phyloP scores from a whole-genome alignment of 1,140 invertebrate species.

The Drosophila virilis region DNA sequence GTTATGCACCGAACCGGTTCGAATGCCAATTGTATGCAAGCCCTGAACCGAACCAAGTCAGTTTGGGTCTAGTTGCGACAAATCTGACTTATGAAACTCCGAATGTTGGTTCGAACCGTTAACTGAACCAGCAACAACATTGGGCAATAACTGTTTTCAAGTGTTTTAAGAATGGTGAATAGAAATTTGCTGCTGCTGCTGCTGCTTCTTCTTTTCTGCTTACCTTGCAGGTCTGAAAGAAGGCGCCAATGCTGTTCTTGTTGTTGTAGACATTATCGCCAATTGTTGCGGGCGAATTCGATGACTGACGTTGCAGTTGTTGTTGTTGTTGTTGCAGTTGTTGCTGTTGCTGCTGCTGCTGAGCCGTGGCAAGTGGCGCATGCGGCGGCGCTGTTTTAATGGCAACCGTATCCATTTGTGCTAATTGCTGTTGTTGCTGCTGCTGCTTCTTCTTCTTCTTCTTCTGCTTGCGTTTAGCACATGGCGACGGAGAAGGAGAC shows the following conservation, averaged over 20 bases:
- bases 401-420: constrained; percentile 77
- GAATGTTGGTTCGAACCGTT: no score
- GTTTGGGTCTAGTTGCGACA: no score
- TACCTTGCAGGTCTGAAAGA: constrained; percentile 84
- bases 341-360: constrained; percentile 43
- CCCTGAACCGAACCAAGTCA: no score
- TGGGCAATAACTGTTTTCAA: no score
- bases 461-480: constrained; percentile 11
- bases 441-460: constrained; percentile 14
- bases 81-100: no score
- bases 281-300: constrained; percentile 52
- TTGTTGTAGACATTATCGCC: constrained; percentile 37
- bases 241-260: constrained; percentile 79
- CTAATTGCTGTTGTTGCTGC: constrained; percentile 3
- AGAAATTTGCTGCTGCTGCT: background rate
- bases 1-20: no score
- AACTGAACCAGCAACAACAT: no score
- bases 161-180: no score
- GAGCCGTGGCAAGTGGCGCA: constrained; percentile 63
- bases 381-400: constrained; percentile 80
- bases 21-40: no score
- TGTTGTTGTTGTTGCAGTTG: constrained; percentile 54
- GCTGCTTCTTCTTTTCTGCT: constrained; percentile 18
- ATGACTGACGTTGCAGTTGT: constrained; percentile 33
- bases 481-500: background rate